phyloP scores from a whole-genome alignment of 1,140 invertebrate genomes.

The Drosophila willistoni region DNA sequence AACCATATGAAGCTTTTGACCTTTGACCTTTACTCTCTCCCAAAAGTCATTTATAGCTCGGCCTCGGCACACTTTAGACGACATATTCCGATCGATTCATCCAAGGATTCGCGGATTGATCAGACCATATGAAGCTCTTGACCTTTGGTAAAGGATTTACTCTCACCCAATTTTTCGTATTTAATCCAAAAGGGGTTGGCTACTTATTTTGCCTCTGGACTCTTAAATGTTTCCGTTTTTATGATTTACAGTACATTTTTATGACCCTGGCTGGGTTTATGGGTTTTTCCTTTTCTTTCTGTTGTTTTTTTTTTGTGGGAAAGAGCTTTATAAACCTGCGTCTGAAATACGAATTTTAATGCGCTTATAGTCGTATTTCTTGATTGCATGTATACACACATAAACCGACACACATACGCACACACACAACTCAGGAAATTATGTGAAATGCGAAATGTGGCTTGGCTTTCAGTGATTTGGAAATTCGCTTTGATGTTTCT shows the following conservation, averaged over 20 bases:
- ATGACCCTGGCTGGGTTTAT: slow-evolving; percentile 43
- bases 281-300: slow-evolving; percentile 4
- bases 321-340: slow-evolving; percentile 53
- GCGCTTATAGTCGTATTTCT: slow-evolving; percentile 31
- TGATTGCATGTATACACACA: slow-evolving; percentile 35
- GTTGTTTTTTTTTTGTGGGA: neutral
- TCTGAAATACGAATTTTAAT: slow-evolving; percentile 54
- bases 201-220: neutral
- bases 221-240: slow-evolving; percentile 35
- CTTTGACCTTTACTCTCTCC: slow-evolving; percentile 6
- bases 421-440: neutral
- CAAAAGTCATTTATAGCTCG: too few species aligned
- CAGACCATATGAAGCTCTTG: slow-evolving; percentile 46
- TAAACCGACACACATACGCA: neutral
- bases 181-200: too few species aligned
- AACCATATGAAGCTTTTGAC: slow-evolving; percentile 51
- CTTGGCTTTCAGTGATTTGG: slow-evolving; percentile 27
- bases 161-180: neutral
- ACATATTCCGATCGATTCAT: too few species aligned
- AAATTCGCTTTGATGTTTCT: slow-evolving; percentile 48
- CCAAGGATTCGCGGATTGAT: too few species aligned
- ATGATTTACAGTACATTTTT: slow-evolving; percentile 42
- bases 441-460: slow-evolving; percentile 8
- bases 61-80: too few species aligned
- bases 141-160: slow-evolving; percentile 22